Conservation (phyloP, 2,888 invertebrate species). For the Sthenelais limicola region DNA sequence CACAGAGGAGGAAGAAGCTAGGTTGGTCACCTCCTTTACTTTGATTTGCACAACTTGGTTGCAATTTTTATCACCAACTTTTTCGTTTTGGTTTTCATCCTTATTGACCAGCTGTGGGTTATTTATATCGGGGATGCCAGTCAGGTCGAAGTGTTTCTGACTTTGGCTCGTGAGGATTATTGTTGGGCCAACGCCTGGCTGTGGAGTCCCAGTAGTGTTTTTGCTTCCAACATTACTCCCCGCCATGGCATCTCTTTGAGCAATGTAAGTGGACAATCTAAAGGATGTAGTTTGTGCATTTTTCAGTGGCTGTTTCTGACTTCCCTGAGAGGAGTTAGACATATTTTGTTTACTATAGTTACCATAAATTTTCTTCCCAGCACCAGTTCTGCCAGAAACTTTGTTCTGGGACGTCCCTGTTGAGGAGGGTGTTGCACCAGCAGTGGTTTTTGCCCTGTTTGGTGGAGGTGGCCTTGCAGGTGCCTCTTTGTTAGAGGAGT, state of each 20-base stretch:
- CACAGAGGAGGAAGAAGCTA: not conserved
- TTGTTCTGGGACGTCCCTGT: not conserved
- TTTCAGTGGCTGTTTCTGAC: too few species aligned
- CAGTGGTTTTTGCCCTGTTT: not conserved
- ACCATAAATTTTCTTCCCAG: too few species aligned
- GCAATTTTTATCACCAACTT: not conserved
- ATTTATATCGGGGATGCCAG: conserved; percentile 1
- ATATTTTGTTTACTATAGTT: too few species aligned
- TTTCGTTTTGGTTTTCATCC: not conserved
- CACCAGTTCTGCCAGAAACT: not conserved
- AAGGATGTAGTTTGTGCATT: not conserved
- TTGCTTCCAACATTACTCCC: conserved; percentile 11
- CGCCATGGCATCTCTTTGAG: not conserved
- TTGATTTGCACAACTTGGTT: conserved; percentile 6
- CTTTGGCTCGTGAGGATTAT: conserved; percentile 28
- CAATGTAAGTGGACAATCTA: conserved; percentile 17
- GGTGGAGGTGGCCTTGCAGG: conserved; percentile 30
- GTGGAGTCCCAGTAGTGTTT: not conserved
- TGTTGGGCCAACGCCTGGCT: not conserved
- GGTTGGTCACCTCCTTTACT: not conserved
- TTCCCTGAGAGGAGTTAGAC: too few species aligned
- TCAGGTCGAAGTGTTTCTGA: conserved; percentile 14
- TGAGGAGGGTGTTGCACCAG: not conserved
- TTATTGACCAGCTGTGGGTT: not conserved
- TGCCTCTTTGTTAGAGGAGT: not conserved